Evolutionary conservation across 2,113 vertebrate genomes (phyloP), one percentile per base, ranked within the genome.

Genomic region (Lanius collurio): DNA sequence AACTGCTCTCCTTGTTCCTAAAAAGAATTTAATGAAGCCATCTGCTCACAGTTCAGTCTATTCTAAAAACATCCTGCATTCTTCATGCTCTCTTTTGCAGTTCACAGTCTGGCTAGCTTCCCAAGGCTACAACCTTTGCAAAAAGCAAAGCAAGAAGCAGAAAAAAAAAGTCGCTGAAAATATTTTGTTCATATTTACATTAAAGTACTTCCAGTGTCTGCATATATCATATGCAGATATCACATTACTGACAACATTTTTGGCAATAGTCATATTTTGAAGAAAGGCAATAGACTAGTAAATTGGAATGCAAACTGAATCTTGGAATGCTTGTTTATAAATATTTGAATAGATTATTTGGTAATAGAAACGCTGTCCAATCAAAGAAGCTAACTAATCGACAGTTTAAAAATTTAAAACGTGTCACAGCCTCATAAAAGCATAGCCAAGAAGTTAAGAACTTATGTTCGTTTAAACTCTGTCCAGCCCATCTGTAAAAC

Each of bases 21-120:
- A 91, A 83, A 50, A 47, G 50, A 93, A 69, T 77, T 90, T 95
- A 95, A 93, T 80, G 63, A 95, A 90, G 78, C 82, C 91, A 93
- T 95, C 78, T 93, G 91, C 82, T 94, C 6, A 0, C 2, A 2
- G 50, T 23, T 85, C 84, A 83, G 49, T 52, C 42, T 68, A 71
- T 28, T 79, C 52, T 79, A 79, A 93, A 91, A 93, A 76, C 77
- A 96, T 69, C 26, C 57, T 65, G 37, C 35, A 62, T 69, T 83
- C 67, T 89, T 89, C 18, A 80, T 27, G 46, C 47, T 80, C 55
- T 44, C 47, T 93, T 90, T 70, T 73, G 83, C 91, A 75, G 53
- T 90, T 87, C 69, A 84, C 68, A 82, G 53, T 42, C 75, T 94
- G 82, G 87, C 67, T 80, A 74, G 42, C 39, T 91, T 86, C 89